phyloP scores from a whole-genome alignment of 2,113 vertebrate genomes.

The Ginglymostoma cirratum region DNA sequence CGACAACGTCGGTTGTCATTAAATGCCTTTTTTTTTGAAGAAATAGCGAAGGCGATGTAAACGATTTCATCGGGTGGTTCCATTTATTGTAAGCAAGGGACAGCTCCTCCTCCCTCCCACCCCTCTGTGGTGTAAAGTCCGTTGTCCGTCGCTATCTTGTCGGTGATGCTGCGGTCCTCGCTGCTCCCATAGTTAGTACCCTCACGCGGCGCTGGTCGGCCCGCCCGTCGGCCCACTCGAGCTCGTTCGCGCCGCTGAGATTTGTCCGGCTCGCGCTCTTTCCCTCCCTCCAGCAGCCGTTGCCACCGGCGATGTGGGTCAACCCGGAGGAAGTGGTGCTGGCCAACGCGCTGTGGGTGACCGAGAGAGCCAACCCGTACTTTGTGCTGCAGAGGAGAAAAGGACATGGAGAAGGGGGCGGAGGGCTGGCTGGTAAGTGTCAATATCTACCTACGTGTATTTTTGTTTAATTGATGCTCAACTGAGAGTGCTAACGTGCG shows the following conservation, averaged over 20 bases:
- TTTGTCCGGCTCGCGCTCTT: neutral
- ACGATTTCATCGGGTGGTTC: neutral
- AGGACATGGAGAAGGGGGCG: conserved; percentile 80
- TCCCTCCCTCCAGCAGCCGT: neutral
- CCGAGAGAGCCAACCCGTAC: conserved; percentile 89
- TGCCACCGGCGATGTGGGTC: conserved; percentile 72
- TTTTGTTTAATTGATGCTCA: neutral
- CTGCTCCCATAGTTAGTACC: neutral
- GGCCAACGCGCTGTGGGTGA: conserved; percentile 90
- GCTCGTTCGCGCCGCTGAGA: neutral
- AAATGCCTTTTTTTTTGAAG: neutral
- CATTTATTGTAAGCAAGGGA: neutral
- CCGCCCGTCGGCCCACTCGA: too few species aligned
- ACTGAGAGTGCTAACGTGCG: neutral
- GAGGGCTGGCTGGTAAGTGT: conserved; percentile 72
- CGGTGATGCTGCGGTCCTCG: neutral
- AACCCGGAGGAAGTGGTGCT: conserved; percentile 92
- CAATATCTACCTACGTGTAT: too few species aligned
- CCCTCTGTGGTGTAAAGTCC: neutral
- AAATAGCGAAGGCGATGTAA: neutral
- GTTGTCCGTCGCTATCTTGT: neutral
- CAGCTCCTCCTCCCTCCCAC: neutral
- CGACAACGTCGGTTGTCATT: neutral
- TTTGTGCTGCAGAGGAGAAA: conserved; percentile 94
- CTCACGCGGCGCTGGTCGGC: neutral